phyloP scores from a whole-genome alignment of 2,113 vertebrate genomes.

The Laticauda colubrina region DNA sequence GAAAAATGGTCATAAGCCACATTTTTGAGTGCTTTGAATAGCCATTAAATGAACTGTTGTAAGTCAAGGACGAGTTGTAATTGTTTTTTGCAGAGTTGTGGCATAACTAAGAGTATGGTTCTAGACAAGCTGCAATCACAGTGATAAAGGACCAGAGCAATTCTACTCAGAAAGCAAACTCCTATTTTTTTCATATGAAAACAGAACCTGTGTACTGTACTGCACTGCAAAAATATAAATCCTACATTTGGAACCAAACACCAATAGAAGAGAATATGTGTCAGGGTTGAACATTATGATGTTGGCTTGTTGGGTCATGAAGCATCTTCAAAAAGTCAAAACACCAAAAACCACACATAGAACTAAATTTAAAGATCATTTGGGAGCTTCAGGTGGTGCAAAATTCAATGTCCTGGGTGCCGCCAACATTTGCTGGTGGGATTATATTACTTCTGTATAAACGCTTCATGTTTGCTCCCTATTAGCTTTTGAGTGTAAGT shows the following conservation, averaged over 20 bases:
- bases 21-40: background rate
- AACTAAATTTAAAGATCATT: background rate
- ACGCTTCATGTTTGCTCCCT: background rate
- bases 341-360: background rate
- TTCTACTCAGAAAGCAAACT: background rate
- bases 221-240: background rate
- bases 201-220: background rate
- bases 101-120: background rate
- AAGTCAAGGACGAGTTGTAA: background rate
- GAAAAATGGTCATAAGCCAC: background rate
- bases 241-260: background rate
- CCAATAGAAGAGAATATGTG: background rate
- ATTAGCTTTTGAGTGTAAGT: background rate
- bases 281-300: background rate
- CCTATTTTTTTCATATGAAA: background rate
- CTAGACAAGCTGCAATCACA: background rate
- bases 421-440: background rate
- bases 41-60: background rate
- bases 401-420: background rate
- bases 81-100: background rate
- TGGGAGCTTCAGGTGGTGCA: background rate
- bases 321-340: background rate
- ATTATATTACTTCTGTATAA: background rate
- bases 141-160: background rate
- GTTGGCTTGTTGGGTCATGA: background rate